Evolutionary conservation across 1,140 invertebrate genomes (phyloP), one percentile per base, ranked within the genome.

Genomic region (Rhyzopertha dominica): DNA sequence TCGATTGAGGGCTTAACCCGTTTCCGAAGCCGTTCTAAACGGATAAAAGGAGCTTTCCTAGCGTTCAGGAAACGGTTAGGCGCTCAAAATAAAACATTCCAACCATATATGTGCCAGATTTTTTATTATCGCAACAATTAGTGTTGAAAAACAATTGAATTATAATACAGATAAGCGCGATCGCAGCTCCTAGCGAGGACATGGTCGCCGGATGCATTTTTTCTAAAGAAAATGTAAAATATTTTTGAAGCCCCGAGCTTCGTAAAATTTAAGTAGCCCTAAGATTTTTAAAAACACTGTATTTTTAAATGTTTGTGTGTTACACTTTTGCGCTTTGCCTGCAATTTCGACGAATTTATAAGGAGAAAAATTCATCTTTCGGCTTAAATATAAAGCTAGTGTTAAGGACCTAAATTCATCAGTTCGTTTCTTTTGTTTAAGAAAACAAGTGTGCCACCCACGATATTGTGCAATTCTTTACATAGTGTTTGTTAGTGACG

Each of bases 91-190:
- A 49, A 61, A 68, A 67, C 67, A 68, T 68, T 68, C 67, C 66
- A 68, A 70, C 66, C 67, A 65, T 65, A 61, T 66, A 68, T 67
- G 67, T 69, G 67, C 67, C 66, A 69, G 67, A 69, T 64, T 63
- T 66, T 68, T 67, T 66, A 65, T 65, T n/a, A n/a, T 62, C 59
- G 53, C 62, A 63, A 60, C 51, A 59, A 58, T 59, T 59, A 61
- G 55, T 55, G 48, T 57, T 57, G 50, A 56, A 42, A 38, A 49
- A 57, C 38, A 47, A 51, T 47, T 41, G 48, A 51, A 42, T 53
- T 54, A 53, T 55, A 55, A 47, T 23, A 58, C 43, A 52, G 41
- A 55, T 52, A 47, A n/a, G n/a, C 52, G 50, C 59, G 55, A 56
- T 56, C 58, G 46, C 50, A 45, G 50, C 47, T 49, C 12, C 39